Evolutionary conservation across 2,797 vertebrate genomes (phyloP).

Genomic region (Diplodus puntazzo): DNA sequence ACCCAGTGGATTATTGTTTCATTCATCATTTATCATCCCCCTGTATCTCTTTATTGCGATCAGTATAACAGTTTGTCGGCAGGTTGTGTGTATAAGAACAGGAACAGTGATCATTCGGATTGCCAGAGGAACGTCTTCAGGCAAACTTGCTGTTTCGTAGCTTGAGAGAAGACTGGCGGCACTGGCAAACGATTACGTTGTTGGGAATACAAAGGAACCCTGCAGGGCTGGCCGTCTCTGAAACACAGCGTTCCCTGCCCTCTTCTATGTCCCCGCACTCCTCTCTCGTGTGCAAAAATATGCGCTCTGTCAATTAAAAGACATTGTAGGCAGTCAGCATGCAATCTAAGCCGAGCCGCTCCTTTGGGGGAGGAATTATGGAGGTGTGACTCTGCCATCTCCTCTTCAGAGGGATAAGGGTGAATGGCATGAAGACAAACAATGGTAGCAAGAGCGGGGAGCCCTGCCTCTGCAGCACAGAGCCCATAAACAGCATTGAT

Average conservation of each 20-base stretch:
- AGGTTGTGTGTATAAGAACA: neutral
- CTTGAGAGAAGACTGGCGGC: slow-evolving; percentile 7
- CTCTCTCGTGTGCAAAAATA: slow-evolving; percentile 49
- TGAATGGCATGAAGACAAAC: slow-evolving; percentile 71
- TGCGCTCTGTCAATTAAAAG: slow-evolving; percentile 70
- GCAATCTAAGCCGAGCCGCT: slow-evolving; percentile 52
- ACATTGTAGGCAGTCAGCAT: slow-evolving; percentile 56
- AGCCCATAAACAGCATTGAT: slow-evolving; percentile 77
- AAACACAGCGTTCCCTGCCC: slow-evolving; percentile 17
- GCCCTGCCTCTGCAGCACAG: slow-evolving; percentile 45
- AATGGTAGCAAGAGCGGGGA: slow-evolving; percentile 56
- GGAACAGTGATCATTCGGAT: neutral
- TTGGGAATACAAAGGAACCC: slow-evolving; percentile 49
- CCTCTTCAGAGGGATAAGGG: slow-evolving; percentile 54
- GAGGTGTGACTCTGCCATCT: slow-evolving; percentile 67
- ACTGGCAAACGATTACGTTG: slow-evolving; percentile 33
- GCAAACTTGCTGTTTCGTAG: slow-evolving; percentile 27
- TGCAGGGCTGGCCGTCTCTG: slow-evolving; percentile 43
- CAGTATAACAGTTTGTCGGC: slow-evolving; percentile 31
- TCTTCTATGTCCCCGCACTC: slow-evolving; percentile 21
- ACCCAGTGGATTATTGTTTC: slow-evolving; percentile 42
- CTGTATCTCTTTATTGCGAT: slow-evolving; percentile 51
- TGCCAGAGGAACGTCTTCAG: slow-evolving; percentile 23
- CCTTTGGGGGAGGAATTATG: slow-evolving; percentile 60
- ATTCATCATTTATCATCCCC: slow-evolving; percentile 68